A percentile compares a stretch with the other conserved stretches of the same genome.
phyloP scores from a whole-genome alignment of 2,113 vertebrate genomes.

The Dinomys branickii region DNA sequence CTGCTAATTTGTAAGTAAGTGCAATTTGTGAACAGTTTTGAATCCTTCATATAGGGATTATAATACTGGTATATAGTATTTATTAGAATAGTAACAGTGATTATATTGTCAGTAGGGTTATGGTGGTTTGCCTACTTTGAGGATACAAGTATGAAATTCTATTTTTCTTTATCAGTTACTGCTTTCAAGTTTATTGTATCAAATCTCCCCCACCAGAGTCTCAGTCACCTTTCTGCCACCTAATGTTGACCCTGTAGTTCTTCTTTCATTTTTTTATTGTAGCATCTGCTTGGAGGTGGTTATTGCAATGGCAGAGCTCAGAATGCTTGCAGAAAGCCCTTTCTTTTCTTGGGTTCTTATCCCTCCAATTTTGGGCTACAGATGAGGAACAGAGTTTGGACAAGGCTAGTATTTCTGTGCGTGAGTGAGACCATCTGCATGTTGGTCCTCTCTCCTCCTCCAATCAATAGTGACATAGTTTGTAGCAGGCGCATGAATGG shows the following conservation, averaged over 20 bases:
- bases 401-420: neutral
- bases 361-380: neutral
- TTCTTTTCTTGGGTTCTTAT: neutral
- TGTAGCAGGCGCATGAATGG: neutral
- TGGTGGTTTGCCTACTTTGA: neutral
- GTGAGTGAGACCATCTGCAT: neutral
- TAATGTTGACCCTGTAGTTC: neutral
- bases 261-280: neutral
- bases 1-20: neutral
- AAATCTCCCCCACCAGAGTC: neutral
- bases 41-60: neutral
- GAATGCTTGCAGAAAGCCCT: neutral
- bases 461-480: fast-evolving
- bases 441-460: neutral
- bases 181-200: neutral
- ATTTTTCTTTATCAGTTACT: neutral
- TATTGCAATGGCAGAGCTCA: neutral
- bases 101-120: neutral
- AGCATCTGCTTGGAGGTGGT: neutral
- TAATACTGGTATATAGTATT: neutral
- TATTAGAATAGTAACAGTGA: neutral
- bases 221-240: neutral
- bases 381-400: neutral
- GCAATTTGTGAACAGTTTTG: neutral
- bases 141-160: neutral